Conservation (phyloP, 1,140 invertebrate species). For the Penaeus japonicus region DNA sequence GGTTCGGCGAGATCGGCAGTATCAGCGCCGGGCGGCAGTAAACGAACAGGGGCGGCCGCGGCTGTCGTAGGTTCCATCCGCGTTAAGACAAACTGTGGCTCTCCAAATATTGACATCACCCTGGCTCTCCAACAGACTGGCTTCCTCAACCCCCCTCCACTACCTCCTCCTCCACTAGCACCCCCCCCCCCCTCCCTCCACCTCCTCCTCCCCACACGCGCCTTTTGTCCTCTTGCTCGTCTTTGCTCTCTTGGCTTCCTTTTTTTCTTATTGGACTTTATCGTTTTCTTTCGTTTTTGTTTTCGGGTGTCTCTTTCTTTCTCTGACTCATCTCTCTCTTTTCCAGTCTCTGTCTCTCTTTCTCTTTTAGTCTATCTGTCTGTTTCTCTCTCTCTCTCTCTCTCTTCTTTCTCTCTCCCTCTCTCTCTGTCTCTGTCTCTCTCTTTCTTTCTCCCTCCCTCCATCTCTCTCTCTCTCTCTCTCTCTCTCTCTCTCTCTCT, state of each 20-base stretch:
- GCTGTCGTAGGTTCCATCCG: not conserved
- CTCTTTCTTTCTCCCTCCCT: not conserved
- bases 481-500: too few species aligned
- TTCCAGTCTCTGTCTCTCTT: too few species aligned
- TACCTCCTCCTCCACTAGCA: not conserved
- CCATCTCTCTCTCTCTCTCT: not conserved
- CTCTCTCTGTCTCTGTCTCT: not conserved
- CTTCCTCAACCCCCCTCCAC: not conserved
- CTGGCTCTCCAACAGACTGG: not conserved
- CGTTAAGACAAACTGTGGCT: constrained; percentile 37
- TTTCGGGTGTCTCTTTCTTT: too few species aligned
- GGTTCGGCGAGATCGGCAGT: too few species aligned
- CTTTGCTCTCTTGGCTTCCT: not conserved
- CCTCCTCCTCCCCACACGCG: not conserved
- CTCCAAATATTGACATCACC: constrained; percentile 41
- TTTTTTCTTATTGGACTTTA: too few species aligned
- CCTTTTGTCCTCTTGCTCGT: not conserved
- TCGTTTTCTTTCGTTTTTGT: too few species aligned
- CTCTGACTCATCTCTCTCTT: too few species aligned
- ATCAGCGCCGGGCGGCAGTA: too few species aligned
- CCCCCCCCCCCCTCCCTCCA: not conserved
- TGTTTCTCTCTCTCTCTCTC: too few species aligned
- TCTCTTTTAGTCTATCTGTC: too few species aligned
- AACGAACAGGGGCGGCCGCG: too few species aligned
- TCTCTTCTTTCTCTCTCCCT: too few species aligned